Base-by-base conservation (phyloP, 2,113 vertebrate species). In the Picathartes gymnocephalus region DNA sequence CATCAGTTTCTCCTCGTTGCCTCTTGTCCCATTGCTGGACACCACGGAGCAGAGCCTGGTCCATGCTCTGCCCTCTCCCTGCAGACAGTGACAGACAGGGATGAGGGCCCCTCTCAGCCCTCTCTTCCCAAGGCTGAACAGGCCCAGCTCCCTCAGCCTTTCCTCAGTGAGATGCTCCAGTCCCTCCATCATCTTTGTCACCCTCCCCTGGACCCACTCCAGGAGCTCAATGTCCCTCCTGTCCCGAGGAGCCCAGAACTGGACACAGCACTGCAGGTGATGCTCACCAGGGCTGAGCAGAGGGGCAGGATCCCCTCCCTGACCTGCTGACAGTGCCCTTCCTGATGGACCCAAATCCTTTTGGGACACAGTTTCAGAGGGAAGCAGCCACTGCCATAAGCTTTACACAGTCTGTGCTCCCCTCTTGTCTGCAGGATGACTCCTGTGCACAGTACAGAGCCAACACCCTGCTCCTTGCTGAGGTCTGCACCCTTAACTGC, bases 121-220 rank as follows among this genome's bases (percentile, higher is more conserved):
- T 2, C 16, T 25, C 51, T 18, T 45, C 47, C 30, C 6, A 0
- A n/a, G 65, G 20, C 35, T 64, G 35, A 17, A 48, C 48, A 71
- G 66, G 9, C 35, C 30, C 85, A 64, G 42, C 21, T 48, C 35
- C 57, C 74, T 71, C 48, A 71, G 48, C 40, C 48, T 71, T 47
- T 48, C 24, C 56, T 62, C 48, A 25, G 6, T 1, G 24, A 40
- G 65, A 30, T 35, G 24, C 17, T 54, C 30, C 65, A 54, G 28
- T 9, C 10, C 40, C 24, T 62, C 6, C 31, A 31, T 17, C 65
- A 18, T 6, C 85, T 56, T 48, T 72, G 58, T 23, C 50, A 57
- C 30, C 3, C 35, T 88, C 7, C 1, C 0, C 31, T 72, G 76
- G 1, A 23, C 1, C 31, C 0, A 0, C 17, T 42, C 17, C 35